Conservation (phyloP, 2,888 invertebrate species). For the Omphaloscelis lunosa region DNA sequence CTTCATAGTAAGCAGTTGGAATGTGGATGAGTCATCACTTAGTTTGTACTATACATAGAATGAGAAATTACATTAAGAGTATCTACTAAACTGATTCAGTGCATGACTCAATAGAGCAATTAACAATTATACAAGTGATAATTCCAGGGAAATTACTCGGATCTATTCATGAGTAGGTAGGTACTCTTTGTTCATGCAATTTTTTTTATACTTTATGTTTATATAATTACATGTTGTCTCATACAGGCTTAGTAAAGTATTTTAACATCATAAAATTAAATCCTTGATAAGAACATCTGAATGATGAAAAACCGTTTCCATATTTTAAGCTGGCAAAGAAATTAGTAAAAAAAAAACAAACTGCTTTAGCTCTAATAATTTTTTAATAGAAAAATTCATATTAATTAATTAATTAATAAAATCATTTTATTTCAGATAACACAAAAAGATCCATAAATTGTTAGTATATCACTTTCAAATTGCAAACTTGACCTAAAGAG, state of each 20-base stretch:
- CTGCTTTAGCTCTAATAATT: too few species aligned
- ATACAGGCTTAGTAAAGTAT: background rate
- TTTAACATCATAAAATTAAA: background rate
- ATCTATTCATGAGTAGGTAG: background rate
- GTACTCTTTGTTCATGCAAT: background rate
- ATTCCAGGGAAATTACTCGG: conserved; percentile 26
- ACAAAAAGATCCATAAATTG: too few species aligned
- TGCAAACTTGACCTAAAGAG: conserved; percentile 45
- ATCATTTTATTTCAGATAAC: too few species aligned
- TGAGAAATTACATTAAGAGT: conserved; percentile 69
- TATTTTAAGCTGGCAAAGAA: background rate
- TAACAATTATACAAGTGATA: conserved; percentile 27
- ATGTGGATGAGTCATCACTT: conserved; percentile 67
- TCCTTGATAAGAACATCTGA: background rate
- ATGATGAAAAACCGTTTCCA: background rate
- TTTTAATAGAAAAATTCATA: conserved; percentile 3
- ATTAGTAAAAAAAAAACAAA: background rate
- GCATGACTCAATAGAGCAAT: conserved; percentile 52
- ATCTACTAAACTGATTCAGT: conserved; percentile 57
- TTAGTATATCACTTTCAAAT: too few species aligned
- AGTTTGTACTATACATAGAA: conserved; percentile 51
- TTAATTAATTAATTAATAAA: too few species aligned
- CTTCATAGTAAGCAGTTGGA: conserved; percentile 53
- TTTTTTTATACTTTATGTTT: background rate
- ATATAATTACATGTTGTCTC: background rate